Conservation (phyloP, 2,797 vertebrate genomes). For the Melanotaenia pygmaea region DNA sequence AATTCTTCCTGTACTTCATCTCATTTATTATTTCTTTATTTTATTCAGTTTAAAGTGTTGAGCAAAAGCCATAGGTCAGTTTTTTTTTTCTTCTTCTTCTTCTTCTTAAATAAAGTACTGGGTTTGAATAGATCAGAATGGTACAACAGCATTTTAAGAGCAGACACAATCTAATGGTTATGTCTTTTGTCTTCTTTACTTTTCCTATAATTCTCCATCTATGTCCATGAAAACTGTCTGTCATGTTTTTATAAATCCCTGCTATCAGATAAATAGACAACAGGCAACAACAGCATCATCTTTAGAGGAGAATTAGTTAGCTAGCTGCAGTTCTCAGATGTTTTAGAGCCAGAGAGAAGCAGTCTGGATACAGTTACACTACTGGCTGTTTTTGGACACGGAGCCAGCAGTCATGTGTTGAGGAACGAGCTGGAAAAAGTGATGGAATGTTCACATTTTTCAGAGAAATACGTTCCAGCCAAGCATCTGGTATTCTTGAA, state of each 20-base stretch:
- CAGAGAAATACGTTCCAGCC: constrained; percentile 44
- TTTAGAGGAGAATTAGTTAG: background rate
- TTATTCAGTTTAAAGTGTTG: background rate
- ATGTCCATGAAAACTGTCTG: background rate
- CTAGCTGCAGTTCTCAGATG: constrained; percentile 5
- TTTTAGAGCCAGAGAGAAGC: constrained; percentile 30
- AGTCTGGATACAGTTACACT: constrained; percentile 34
- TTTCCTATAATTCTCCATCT: background rate
- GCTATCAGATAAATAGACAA: background rate
- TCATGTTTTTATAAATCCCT: background rate
- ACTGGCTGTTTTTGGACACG: constrained; percentile 48
- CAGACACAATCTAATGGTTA: background rate
- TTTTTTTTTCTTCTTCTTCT: too few relatives aligned
- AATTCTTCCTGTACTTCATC: background rate
- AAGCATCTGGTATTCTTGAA: constrained; percentile 76
- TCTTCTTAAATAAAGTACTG: background rate
- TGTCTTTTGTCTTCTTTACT: background rate
- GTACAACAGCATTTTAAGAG: background rate
- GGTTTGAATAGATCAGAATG: background rate
- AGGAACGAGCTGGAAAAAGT: constrained; percentile 68
- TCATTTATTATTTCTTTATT: background rate
- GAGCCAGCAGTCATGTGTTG: constrained; percentile 53
- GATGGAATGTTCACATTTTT: constrained; percentile 65
- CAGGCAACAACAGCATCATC: background rate
- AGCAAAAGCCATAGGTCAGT: background rate